Evolutionary conservation across 2,113 vertebrate genomes (phyloP).

Genomic region (Amphiprion percula): DNA sequence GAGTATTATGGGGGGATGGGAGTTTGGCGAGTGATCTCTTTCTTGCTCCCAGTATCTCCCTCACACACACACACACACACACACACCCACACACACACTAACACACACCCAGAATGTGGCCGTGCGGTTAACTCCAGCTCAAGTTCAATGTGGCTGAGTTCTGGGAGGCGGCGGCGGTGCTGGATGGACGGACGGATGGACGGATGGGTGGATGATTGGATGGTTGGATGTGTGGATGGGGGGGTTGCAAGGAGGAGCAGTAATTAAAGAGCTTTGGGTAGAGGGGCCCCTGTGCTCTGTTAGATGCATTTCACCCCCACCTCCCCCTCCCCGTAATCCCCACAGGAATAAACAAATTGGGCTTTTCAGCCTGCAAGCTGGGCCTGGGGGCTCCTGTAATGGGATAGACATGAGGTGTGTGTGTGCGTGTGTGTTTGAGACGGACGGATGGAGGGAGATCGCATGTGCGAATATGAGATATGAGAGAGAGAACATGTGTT

Average conservation of each 20-base stretch:
- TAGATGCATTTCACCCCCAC: slow-evolving; percentile 76
- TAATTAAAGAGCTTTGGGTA: slow-evolving; percentile 81
- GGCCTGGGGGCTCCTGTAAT: slow-evolving; percentile 74
- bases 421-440: slow-evolving; percentile 22
- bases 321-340: slow-evolving; percentile 72
- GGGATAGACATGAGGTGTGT: slow-evolving; percentile 60
- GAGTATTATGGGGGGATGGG: slow-evolving; percentile 44
- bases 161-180: slow-evolving; percentile 43
- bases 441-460: slow-evolving; percentile 24
- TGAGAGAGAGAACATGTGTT: slow-evolving; percentile 61
- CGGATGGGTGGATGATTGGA: not conserved
- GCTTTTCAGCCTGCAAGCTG: slow-evolving; percentile 80
- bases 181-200: no score
- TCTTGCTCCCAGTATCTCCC: slow-evolving; percentile 37
- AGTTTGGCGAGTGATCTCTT: slow-evolving; percentile 58
- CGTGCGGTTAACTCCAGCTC: slow-evolving; percentile 65
- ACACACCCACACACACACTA: not conserved
- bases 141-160: slow-evolving; percentile 79
- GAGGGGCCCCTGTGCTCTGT: slow-evolving; percentile 74
- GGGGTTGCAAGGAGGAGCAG: slow-evolving; percentile 63
- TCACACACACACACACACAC: slow-evolving; percentile 16
- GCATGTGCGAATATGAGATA: slow-evolving; percentile 46
- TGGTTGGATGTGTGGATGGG: not conserved
- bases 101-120: slow-evolving; percentile 30
- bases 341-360: slow-evolving; percentile 85